Conservation (phyloP, 1,140 invertebrate species). For the Drosophila jambulina region DNA sequence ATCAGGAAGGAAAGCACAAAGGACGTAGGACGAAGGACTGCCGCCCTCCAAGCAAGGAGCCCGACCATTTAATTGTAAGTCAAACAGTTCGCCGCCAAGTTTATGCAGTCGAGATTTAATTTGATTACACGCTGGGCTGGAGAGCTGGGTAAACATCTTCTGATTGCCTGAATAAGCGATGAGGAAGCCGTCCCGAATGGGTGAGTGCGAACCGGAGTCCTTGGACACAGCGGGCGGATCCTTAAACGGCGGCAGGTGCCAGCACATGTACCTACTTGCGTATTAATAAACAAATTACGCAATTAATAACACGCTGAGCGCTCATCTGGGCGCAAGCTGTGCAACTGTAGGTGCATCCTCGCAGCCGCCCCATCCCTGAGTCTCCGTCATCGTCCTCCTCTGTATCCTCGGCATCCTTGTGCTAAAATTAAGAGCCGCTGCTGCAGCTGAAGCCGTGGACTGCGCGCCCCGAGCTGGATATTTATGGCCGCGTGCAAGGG, state of each 20-base stretch:
- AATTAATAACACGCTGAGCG: constrained; percentile 77
- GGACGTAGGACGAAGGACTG: constrained; percentile 5
- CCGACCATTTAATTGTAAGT: constrained; percentile 67
- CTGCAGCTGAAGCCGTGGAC: constrained; percentile 7
- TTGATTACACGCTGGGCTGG: constrained; percentile 56
- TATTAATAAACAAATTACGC: constrained; percentile 81
- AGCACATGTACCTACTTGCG: constrained; percentile 42
- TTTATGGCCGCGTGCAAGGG: constrained; percentile 44
- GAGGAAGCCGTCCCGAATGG: constrained; percentile 14
- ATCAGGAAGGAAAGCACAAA: constrained; percentile 8
- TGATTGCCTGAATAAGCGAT: constrained; percentile 54
- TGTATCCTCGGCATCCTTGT: constrained; percentile 13
- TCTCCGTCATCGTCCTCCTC: background rate
- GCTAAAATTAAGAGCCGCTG: constrained; percentile 21
- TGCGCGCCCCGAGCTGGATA: constrained; percentile 16
- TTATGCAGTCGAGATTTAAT: constrained; percentile 54
- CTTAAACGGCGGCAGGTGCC: constrained; percentile 13
- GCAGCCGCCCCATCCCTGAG: background rate
- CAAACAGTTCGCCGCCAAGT: constrained; percentile 60
- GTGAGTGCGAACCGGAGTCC: constrained; percentile 1
- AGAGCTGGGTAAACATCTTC: constrained; percentile 40
- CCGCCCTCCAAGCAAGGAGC: constrained; percentile 14
- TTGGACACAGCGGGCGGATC: background rate
- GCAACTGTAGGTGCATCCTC: constrained; percentile 52
- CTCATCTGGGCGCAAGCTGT: constrained; percentile 73